Evolutionary conservation across 2,797 vertebrate genomes (phyloP).

Genomic region (Alauda arvensis): DNA sequence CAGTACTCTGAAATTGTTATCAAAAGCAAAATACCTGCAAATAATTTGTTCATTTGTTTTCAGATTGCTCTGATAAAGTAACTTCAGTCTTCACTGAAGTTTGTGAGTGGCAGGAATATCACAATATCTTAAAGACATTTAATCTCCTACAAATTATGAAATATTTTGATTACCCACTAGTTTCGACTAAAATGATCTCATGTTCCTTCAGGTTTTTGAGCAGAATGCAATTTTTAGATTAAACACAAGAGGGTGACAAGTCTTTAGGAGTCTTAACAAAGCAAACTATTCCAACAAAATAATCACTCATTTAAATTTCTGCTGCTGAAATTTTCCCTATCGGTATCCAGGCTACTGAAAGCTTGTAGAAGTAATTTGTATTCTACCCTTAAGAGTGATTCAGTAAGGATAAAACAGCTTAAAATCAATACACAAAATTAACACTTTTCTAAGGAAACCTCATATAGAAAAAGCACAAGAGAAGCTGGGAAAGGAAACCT

Average conservation of each 20-base stretch:
- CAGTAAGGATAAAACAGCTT: neutral
- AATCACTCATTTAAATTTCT: neutral
- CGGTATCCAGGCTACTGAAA: neutral
- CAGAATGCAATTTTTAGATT: constrained; percentile 18
- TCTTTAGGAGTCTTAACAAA: neutral
- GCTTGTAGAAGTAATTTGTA: neutral
- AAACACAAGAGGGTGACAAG: constrained; percentile 54
- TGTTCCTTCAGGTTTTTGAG: neutral
- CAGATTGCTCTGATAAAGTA: neutral
- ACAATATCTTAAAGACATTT: neutral
- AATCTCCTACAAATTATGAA: neutral
- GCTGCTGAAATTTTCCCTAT: neutral
- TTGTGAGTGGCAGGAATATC: neutral
- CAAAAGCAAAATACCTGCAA: neutral
- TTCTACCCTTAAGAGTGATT: neutral
- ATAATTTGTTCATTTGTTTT: neutral
- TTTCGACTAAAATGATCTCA: neutral
- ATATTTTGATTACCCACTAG: neutral
- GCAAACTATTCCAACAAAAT: neutral
- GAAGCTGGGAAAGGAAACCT: neutral
- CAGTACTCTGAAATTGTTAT: neutral
- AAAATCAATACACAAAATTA: neutral
- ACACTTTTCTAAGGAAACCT: neutral
- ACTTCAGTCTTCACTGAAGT: neutral
- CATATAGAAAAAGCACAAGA: neutral